A percentile compares a stretch with the other conserved stretches of the same genome.
These are phyloP conservation scores for Mellilla xanthometata DNA, from an alignment of 2,888 invertebrate species.

Conservation along the genomic window DNA sequence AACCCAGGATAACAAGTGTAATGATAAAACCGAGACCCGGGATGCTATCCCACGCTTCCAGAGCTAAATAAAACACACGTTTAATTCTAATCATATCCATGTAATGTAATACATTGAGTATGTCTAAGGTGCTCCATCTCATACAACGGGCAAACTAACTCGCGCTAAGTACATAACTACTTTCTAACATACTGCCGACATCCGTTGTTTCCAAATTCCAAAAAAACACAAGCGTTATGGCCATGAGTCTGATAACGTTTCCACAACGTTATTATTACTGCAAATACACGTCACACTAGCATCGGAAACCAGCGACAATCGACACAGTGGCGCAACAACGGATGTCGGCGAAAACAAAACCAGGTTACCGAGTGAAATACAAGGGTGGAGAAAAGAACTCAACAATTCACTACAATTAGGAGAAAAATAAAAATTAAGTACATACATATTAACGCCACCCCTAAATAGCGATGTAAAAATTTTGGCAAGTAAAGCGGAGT, in stretches of 20 bases:
- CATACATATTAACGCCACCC: constrained; percentile 56
- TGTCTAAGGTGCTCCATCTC: constrained; percentile 73
- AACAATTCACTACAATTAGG: constrained; percentile 38
- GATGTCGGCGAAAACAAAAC: constrained; percentile 45
- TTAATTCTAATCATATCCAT: constrained; percentile 77
- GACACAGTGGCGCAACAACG: constrained; percentile 33
- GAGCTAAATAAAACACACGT: constrained; percentile 78
- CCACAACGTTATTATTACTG: neutral
- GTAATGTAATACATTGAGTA: constrained; percentile 78
- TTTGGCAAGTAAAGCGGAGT: constrained; percentile 71
- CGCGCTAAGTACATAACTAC: constrained; percentile 68
- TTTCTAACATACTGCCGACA: constrained; percentile 53
- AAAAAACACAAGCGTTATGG: constrained; percentile 22
- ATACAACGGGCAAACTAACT: constrained; percentile 66
- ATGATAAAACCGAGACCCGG: constrained; percentile 35
- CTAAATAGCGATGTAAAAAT: constrained; percentile 40
- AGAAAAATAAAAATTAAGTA: constrained; percentile 67
- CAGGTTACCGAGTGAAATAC: constrained; percentile 61
- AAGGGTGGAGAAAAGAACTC: constrained; percentile 50
- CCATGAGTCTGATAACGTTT: constrained; percentile 21
- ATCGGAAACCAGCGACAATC: constrained; percentile 17
- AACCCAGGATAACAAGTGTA: constrained; percentile 30
- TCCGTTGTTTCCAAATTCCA: constrained; percentile 39
- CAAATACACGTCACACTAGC: neutral
- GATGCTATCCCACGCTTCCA: constrained; percentile 51